Conservation (phyloP, 2,888 invertebrate species). For the Drosophila vallismaia region DNA sequence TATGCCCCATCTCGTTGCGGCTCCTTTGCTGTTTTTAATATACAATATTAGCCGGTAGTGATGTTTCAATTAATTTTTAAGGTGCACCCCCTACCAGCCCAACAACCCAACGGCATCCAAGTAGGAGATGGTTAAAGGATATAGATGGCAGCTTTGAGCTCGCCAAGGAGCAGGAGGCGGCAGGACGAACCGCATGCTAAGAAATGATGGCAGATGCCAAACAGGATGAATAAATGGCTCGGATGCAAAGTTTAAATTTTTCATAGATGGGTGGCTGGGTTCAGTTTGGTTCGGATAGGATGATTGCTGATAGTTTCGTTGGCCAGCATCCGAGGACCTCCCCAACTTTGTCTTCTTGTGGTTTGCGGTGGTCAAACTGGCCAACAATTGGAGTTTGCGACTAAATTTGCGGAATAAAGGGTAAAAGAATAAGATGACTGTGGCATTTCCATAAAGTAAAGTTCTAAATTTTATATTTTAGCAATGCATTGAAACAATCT, state of each 20-base stretch:
- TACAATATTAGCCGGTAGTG: conserved; percentile 69
- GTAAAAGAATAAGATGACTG: background rate
- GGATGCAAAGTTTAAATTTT: conserved; percentile 75
- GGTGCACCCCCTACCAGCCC: conserved; percentile 45
- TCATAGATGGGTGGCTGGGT: conserved; percentile 63
- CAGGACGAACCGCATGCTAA: conserved; percentile 59
- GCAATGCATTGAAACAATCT: background rate
- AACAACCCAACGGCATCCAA: background rate
- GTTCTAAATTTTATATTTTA: background rate
- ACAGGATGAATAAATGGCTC: conserved; percentile 74
- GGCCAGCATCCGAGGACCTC: background rate
- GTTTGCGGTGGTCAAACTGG: conserved; percentile 22
- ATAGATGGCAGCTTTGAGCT: conserved; percentile 14
- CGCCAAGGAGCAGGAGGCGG: background rate
- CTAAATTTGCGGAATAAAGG: background rate
- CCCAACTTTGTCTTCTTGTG: conserved; percentile 16
- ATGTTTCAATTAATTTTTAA: conserved; percentile 80
- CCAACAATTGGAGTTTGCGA: conserved; percentile 5
- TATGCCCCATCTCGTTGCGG: conserved; percentile 50
- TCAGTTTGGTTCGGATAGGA: conserved; percentile 5
- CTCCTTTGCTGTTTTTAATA: conserved; percentile 63
- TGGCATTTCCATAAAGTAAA: background rate
- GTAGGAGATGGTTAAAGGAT: conserved; percentile 3
- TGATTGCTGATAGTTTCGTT: conserved; percentile 3
- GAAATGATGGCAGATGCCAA: conserved; percentile 71